Conservation (phyloP, 2,888 invertebrate species). For the Scaptomyza caliginosa region DNA sequence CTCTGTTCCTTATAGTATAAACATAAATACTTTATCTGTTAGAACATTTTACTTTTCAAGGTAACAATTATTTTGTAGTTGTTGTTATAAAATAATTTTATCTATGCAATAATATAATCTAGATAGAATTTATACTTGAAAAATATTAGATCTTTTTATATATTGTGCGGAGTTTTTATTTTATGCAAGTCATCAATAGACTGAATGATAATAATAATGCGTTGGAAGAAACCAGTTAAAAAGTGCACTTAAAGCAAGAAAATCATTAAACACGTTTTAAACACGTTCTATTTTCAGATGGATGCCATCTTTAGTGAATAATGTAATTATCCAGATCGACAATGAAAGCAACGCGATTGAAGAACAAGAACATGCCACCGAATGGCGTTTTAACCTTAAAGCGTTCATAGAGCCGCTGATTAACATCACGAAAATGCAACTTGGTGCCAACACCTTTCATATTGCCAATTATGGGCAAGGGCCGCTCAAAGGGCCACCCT, state of each 20-base stretch:
- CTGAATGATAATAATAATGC: background rate
- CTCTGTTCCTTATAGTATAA: background rate
- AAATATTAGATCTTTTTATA: too few relatives aligned
- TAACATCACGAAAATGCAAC: conserved; percentile 64
- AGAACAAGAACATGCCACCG: conserved; percentile 69
- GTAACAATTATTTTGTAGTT: background rate
- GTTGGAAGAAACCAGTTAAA: too few relatives aligned
- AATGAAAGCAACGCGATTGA: conserved; percentile 55
- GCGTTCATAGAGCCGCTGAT: conserved; percentile 57
- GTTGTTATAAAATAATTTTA: background rate
- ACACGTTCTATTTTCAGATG: conserved; percentile 54
- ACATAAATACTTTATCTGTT: background rate
- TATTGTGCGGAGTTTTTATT: background rate
- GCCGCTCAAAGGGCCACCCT: conserved; percentile 60
- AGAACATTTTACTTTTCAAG: background rate
- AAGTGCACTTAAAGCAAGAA: background rate
- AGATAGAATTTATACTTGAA: too few relatives aligned
- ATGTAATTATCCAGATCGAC: conserved; percentile 71
- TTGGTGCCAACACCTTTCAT: conserved; percentile 62
- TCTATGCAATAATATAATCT: background rate
- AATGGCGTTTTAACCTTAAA: conserved; percentile 67
- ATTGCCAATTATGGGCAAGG: conserved; percentile 65
- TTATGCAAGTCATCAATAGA: background rate
- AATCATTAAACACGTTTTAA: background rate
- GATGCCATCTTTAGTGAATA: conserved; percentile 42